Evolutionary conservation across 2,113 vertebrate genomes (phyloP), one percentile per base, ranked within the genome.

Genomic region (Actenoides lindsayi): DNA sequence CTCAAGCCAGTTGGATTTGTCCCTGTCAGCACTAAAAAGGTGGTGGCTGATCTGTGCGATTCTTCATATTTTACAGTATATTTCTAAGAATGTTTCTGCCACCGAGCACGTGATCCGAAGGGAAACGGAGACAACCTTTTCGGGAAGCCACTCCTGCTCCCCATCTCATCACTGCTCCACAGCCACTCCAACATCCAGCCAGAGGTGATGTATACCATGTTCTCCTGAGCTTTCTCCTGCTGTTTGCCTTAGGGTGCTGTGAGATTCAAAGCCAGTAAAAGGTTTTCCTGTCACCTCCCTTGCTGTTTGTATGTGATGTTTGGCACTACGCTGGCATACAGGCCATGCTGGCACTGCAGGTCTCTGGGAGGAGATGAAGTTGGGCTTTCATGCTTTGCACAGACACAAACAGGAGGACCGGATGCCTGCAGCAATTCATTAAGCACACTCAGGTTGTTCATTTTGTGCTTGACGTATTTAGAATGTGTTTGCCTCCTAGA

Each of bases 121-220:
- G 88, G 98, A 98, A 97, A 98, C 98, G 33, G 99, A 99, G 95
- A 99, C 98, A 15, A 99, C 99, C 4, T 99, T 99, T 97, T 99
- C 99, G 0, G 99, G 99, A 97, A 99, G 99, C 97, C 99, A 98
- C 95, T 99, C 99, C 96, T 99, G 99, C 97, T 99, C 99, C 96
- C 99, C 99, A 20, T 99, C 99, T 77, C 99, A 99, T 97, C 99
- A 99, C 96, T 99, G 99, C 94, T 99, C 99, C 97, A 99, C 99
- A 75, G 98, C 98, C 94, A 99, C 99, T 54, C 99, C 99, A 96
- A 99, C 99, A 7, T 99, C 99, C 96, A 99, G 99, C 97, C 99
- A 99, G 97, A 99, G 99, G 99, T 99, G 93, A 96, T 70, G 91
- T 82, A 68, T 46, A 3, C 37, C 20, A 8, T 63, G 33, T 67